Evolutionary conservation across 2,797 vertebrate genomes (phyloP).

Genomic region (Hapalemur alaotrensis): DNA sequence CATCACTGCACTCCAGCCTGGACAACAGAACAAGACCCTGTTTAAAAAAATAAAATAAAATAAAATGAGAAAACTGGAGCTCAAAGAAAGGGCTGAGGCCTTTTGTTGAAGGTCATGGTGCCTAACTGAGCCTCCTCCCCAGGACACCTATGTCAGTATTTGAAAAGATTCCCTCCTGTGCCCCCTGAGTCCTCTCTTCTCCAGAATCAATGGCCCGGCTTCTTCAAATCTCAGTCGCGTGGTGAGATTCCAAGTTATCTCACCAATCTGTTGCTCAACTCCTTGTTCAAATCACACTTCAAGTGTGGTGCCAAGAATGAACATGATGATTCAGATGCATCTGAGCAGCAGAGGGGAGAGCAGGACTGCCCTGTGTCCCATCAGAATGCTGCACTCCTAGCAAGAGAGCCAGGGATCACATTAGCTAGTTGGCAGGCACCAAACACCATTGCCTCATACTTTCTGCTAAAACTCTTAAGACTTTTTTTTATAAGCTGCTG

Average conservation of each 20-base stretch:
- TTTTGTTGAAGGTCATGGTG: background rate
- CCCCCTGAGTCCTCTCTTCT: background rate
- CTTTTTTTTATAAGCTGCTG: constrained; percentile 9
- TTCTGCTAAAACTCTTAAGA: constrained; percentile 10
- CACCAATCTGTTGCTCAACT: background rate
- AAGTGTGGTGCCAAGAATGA: background rate
- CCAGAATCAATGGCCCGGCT: background rate
- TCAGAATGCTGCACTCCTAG: background rate
- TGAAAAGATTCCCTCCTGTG: background rate
- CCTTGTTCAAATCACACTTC: constrained; percentile 12
- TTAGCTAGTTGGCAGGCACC: constrained; percentile 44
- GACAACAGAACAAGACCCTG: background rate
- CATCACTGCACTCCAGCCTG: background rate
- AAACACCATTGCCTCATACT: constrained; percentile 46
- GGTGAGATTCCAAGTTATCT: constrained; percentile 1
- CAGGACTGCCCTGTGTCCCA: background rate
- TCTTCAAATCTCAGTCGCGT: background rate
- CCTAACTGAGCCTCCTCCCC: background rate
- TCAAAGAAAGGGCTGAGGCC: background rate
- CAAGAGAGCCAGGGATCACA: background rate
- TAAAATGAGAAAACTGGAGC: background rate
- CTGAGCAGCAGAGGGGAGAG: background rate
- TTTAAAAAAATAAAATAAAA: background rate
- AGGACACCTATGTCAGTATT: background rate
- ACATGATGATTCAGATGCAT: background rate